phyloP scores from a whole-genome alignment of 2,113 vertebrate species.

The Symphodus melops region DNA sequence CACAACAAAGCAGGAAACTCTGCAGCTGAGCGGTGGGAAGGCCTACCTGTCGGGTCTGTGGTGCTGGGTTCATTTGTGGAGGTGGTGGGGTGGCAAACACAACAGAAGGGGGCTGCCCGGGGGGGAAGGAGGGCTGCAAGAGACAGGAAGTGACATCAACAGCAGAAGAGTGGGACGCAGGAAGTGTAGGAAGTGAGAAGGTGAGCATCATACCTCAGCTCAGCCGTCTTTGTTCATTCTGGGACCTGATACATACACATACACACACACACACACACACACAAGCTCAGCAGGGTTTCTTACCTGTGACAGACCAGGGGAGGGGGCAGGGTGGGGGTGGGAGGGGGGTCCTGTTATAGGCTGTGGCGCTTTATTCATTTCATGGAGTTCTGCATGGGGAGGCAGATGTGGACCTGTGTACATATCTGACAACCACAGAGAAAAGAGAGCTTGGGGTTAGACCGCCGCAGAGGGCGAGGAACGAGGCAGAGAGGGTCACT shows the following conservation, averaged over 20 bases:
- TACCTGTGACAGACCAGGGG: slow-evolving; percentile 97
- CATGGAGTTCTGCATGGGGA: slow-evolving; percentile 96
- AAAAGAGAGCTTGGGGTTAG: neutral
- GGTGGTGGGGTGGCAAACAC: slow-evolving; percentile 91
- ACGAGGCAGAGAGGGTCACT: neutral
- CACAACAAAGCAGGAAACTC: neutral
- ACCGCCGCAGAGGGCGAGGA: neutral
- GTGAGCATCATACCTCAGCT: neutral
- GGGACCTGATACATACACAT: too few species aligned
- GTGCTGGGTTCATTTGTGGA: slow-evolving; percentile 97
- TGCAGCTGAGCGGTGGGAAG: neutral
- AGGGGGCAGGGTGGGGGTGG: slow-evolving; percentile 93
- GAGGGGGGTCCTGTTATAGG: slow-evolving; percentile 94
- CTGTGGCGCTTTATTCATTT: slow-evolving; percentile 99
- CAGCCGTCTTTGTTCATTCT: too few species aligned
- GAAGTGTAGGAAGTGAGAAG: neutral
- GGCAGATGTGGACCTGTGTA: slow-evolving; percentile 83
- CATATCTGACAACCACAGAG: slow-evolving; percentile 59
- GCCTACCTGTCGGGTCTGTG: slow-evolving; percentile 93
- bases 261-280: too few species aligned
- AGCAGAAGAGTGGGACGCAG: slow-evolving; percentile 4
- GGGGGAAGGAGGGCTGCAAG: slow-evolving; percentile 89
- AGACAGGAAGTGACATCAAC: slow-evolving; percentile 49
- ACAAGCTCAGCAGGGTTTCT: slow-evolving; percentile 2
- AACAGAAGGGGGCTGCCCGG: slow-evolving; percentile 92